phyloP scores from a whole-genome alignment of 1,140 invertebrate genomes.

The Scaptomyza pallida region DNA sequence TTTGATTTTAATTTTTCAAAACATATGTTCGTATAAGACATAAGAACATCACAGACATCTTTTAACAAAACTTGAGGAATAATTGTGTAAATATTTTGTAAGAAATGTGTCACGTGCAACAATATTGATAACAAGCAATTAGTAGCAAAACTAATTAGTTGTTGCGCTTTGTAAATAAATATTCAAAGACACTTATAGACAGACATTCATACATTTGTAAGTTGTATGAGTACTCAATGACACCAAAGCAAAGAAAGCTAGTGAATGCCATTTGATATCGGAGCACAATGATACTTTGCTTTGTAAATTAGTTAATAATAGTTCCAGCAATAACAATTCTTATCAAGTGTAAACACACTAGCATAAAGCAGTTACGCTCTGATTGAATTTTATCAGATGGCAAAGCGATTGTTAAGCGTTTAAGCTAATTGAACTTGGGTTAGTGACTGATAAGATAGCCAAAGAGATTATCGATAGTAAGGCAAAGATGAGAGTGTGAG shows the following conservation, averaged over 20 bases:
- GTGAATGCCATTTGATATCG: not conserved
- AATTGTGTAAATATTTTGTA: not conserved
- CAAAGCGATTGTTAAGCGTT: conserved; percentile 14
- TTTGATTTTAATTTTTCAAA: not conserved
- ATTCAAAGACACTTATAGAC: not conserved
- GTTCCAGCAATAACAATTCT: conserved; percentile 16
- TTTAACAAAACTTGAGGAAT: not conserved
- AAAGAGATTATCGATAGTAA: not conserved
- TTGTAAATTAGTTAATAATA: conserved; percentile 13
- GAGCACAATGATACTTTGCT: not conserved
- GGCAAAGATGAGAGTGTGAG: not conserved
- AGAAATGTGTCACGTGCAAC: not conserved
- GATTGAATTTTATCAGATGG: conserved; percentile 22
- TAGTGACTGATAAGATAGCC: conserved; percentile 16
- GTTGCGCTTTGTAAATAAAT: not conserved
- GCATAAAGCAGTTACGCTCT: conserved; percentile 10
- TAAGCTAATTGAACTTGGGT: conserved; percentile 3
- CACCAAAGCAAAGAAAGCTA: not conserved
- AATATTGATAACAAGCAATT: not conserved
- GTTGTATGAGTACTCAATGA: not conserved
- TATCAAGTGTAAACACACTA: conserved; percentile 14
- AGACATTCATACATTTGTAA: not conserved
- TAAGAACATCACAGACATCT: no score
- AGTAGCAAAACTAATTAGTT: conserved; percentile 8
- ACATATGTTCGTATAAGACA: not conserved